Conservation (phyloP, 2,797 vertebrate genomes). For the Lophius americanus region DNA sequence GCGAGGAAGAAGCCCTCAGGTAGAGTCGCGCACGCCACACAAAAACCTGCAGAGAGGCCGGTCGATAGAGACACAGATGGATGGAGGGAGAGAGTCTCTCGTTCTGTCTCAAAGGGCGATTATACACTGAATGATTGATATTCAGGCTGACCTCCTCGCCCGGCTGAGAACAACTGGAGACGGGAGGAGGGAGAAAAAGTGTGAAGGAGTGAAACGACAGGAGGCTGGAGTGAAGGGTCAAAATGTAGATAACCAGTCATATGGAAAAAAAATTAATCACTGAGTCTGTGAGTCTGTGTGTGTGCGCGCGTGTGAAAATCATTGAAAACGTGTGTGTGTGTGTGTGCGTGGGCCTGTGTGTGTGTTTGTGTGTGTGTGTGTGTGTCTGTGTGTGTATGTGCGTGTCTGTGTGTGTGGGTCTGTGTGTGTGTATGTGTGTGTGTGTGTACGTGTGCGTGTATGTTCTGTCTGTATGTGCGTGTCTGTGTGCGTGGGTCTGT, state of each 20-base stretch:
- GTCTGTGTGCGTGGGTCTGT: neutral
- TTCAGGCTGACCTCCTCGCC: slow-evolving; percentile 72
- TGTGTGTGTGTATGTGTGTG: too few species aligned
- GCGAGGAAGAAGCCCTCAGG: slow-evolving; percentile 55
- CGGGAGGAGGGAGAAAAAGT: slow-evolving; percentile 31
- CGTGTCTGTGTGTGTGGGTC: too few species aligned
- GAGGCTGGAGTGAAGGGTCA: slow-evolving; percentile 15
- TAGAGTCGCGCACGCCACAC: slow-evolving; percentile 8
- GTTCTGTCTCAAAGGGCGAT: slow-evolving; percentile 81
- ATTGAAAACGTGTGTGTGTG: neutral
- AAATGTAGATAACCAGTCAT: slow-evolving; percentile 27
- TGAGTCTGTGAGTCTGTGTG: slow-evolving; percentile 27
- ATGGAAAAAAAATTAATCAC: slow-evolving; percentile 59
- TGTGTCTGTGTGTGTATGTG: too few species aligned
- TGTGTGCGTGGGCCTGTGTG: too few species aligned
- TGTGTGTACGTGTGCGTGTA: too few species aligned
- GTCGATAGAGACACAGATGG: slow-evolving; percentile 68
- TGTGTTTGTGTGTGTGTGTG: too few species aligned
- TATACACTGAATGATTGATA: slow-evolving; percentile 73
- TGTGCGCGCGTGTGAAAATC: too few species aligned
- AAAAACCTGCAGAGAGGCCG: slow-evolving; percentile 36
- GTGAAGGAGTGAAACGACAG: neutral
- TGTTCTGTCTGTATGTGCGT: slow-evolving; percentile 13
- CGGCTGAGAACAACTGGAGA: slow-evolving; percentile 49
- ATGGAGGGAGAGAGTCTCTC: slow-evolving; percentile 71